Evolutionary conservation across 2,888 invertebrate genomes (phyloP).

Genomic region (Ochropleura plecta): DNA sequence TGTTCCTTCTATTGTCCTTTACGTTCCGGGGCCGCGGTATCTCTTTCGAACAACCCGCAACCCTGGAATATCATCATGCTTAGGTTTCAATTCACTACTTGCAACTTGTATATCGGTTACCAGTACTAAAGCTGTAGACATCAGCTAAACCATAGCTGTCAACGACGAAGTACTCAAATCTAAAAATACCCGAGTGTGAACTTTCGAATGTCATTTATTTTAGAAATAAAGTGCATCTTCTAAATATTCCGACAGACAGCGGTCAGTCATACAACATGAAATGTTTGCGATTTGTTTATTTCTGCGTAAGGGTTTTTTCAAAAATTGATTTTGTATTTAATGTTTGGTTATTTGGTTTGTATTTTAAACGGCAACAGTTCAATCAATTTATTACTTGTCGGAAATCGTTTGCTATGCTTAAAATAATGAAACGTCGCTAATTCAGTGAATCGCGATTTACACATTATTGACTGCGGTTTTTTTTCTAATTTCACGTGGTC

Average conservation of each 20-base stretch:
- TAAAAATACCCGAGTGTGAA: constrained; percentile 16
- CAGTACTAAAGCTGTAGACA: neutral
- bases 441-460: neutral
- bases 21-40: too few species aligned
- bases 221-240: constrained; percentile 17
- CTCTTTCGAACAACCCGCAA: too few species aligned
- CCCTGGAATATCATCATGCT: too few species aligned
- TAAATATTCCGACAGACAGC: constrained; percentile 8
- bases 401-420: neutral
- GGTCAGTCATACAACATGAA: constrained; percentile 2
- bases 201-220: constrained; percentile 48
- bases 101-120: neutral
- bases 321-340: neutral
- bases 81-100: neutral
- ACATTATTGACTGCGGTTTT: neutral
- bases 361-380: neutral
- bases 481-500: neutral
- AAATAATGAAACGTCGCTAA: neutral
- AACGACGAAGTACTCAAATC: neutral
- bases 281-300: neutral
- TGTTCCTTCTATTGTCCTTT: too few species aligned
- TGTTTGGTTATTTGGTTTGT: neutral
- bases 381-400: neutral
- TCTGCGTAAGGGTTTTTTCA: neutral
- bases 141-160: neutral